Evolutionary conservation across 1,140 invertebrate genomes (phyloP).

Genomic region (Trichonephila inaurata): DNA sequence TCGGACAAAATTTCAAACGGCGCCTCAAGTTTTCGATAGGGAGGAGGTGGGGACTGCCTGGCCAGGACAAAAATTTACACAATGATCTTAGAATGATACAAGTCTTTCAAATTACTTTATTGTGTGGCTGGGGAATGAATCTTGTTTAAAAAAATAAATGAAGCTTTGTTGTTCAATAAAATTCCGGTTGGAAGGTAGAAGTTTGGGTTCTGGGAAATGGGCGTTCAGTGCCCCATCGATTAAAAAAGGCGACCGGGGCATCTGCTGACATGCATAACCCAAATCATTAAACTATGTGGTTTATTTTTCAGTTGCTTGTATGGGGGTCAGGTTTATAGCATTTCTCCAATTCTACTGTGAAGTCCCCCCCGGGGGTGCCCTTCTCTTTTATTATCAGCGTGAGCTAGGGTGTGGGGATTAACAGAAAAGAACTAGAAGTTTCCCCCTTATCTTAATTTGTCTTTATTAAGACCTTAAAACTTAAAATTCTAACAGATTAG

Average conservation of each 20-base stretch:
- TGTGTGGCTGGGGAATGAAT: background rate
- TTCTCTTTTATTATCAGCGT: too few species aligned
- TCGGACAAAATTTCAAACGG: background rate
- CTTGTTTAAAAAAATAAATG: background rate
- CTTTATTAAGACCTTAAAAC: too few species aligned
- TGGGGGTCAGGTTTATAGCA: background rate
- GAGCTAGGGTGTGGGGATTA: too few species aligned
- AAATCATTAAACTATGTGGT: background rate
- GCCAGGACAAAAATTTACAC: background rate
- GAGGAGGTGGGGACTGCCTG: background rate
- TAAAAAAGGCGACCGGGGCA: background rate
- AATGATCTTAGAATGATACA: background rate
- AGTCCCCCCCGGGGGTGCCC: too few species aligned
- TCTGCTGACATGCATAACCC: background rate
- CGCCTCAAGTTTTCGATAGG: too few species aligned
- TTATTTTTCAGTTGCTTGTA: background rate
- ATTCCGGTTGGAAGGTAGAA: background rate
- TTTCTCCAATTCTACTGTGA: slow-evolving; percentile 32
- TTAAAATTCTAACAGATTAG: too few species aligned
- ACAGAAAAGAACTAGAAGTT: too few species aligned
- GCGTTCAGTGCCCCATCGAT: background rate
- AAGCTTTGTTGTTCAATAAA: background rate
- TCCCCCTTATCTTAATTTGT: too few species aligned
- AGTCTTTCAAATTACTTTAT: background rate
- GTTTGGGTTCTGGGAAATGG: background rate